Conservation (phyloP, 1,140 invertebrate species). For the Drosophila nebulosa region DNA sequence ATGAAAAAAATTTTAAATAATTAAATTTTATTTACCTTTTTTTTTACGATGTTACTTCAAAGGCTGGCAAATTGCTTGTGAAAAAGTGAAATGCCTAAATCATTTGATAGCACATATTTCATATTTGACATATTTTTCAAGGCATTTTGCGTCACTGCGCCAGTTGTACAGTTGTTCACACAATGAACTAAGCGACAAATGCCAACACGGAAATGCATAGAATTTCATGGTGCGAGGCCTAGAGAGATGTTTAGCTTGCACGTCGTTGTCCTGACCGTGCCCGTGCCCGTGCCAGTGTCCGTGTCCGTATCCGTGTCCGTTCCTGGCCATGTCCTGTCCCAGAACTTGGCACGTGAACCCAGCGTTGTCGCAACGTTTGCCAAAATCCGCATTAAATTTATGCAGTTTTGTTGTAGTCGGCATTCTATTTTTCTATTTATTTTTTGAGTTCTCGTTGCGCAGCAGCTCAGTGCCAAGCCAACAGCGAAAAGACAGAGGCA, state of each 20-base stretch:
- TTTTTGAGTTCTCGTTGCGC: slow-evolving; percentile 40
- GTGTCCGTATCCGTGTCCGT: too few species aligned
- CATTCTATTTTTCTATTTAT: slow-evolving; percentile 33
- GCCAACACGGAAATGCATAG: slow-evolving; percentile 77
- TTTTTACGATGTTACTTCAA: not conserved
- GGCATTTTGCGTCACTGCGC: slow-evolving; percentile 17
- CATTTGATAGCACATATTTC: not conserved
- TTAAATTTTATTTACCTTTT: not conserved
- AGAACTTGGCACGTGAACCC: slow-evolving; percentile 66
- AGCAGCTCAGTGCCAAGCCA: slow-evolving; percentile 42
- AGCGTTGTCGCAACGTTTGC: slow-evolving; percentile 72
- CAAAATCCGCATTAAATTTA: slow-evolving; percentile 79
- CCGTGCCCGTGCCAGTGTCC: too few species aligned
- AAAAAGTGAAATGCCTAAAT: not conserved
- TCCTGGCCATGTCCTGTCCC: slow-evolving; percentile 3
- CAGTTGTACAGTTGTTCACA: slow-evolving; percentile 9
- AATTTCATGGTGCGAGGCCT: slow-evolving; percentile 61
- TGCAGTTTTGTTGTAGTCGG: slow-evolving; percentile 70
- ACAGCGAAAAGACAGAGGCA: not conserved
- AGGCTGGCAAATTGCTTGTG: too few species aligned
- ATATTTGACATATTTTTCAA: not conserved
- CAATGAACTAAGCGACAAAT: slow-evolving; percentile 73
- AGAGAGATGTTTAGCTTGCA: slow-evolving; percentile 24
- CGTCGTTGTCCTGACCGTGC: slow-evolving; percentile 9
- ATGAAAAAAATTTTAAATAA: not conserved